Evolutionary conservation across 2,113 vertebrate species (phyloP), one percentile per base, ranked within the genome.

Genomic region (Eretmochelys imbricata): DNA sequence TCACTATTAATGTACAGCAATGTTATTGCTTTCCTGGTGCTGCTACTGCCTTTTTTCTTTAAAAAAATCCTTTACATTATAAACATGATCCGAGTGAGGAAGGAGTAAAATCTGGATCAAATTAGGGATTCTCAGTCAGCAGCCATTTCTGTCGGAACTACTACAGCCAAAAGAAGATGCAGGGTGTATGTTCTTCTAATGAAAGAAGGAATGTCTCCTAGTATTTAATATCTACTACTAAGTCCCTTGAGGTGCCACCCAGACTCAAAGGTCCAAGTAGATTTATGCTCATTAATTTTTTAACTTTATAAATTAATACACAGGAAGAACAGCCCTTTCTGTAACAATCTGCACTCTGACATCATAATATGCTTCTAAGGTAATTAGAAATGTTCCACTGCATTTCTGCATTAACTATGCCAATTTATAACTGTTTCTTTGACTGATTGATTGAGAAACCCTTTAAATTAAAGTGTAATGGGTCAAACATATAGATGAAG

Each of bases 401-500:
- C 92, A 57, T 78, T 96, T 96, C 57, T 94, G 72, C n/a, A 80
- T 89, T 80, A 85, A 65, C 59, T 84, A 48, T 55, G 89, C 80
- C 75, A 89, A 46, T 59, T 5, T 75, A 53, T 62, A 82, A 87
- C 86, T 93, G 54, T 90, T 96, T 75, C 42, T 89, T 80, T 51
- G 81, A 53, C 25, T 85, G 57, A n/a, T 29, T 94, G 72, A 93
- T 80, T 95, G 84, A 94, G 57, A 95, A 96, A 94, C 72, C 79
- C 55, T 87, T 91, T 53, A 78, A 86, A 85, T 90, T 89, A 88
- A 96, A 94, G 55, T 48, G 10, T 2, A 17, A 84, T 62, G 85
- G 57, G 94, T 93, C 85, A 96, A 90, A 91, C 31, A 93, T 19
- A 91, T 89, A 94, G 87, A 88, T 89, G 80, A 91, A 94, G 59